A percentile compares a stretch with the other conserved stretches of the same genome.
Evolutionary conservation across 2,797 vertebrate species (phyloP).

Genomic region (Bufotes viridis): DNA sequence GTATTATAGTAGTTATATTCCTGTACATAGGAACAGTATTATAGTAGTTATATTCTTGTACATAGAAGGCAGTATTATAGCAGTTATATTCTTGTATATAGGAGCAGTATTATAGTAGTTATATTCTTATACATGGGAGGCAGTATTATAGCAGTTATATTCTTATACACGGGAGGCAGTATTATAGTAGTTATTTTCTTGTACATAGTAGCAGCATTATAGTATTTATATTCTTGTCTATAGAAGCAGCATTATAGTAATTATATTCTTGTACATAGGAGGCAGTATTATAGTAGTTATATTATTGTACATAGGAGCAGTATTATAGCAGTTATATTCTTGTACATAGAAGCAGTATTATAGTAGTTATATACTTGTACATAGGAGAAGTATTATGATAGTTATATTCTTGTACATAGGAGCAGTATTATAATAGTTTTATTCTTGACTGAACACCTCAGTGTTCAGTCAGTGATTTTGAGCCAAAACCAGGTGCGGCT

Average conservation of each 20-base stretch:
- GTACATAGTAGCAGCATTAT: background rate
- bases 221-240: background rate
- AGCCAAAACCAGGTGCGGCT: too few species aligned
- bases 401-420: too few species aligned
- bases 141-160: conserved; percentile 8
- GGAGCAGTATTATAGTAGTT: background rate
- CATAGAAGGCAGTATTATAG: background rate
- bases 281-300: too few species aligned
- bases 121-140: background rate
- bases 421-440: too few species aligned
- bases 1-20: conserved; percentile 18
- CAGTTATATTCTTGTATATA: background rate
- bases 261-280: too few species aligned
- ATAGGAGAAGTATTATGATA: too few species aligned
- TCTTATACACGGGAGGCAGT: background rate
- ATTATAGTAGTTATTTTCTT: conserved; percentile 11
- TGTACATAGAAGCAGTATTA: too few species aligned
- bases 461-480: too few species aligned
- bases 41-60: conserved; percentile 13
- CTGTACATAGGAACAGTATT: background rate
- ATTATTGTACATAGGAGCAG: too few species aligned
- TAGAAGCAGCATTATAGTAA: background rate
- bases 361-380: too few species aligned
- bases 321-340: too few species aligned
- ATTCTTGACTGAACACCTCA: too few species aligned